Conservation (phyloP, 2,888 invertebrate genomes). For the Drymonia ruficornis region DNA sequence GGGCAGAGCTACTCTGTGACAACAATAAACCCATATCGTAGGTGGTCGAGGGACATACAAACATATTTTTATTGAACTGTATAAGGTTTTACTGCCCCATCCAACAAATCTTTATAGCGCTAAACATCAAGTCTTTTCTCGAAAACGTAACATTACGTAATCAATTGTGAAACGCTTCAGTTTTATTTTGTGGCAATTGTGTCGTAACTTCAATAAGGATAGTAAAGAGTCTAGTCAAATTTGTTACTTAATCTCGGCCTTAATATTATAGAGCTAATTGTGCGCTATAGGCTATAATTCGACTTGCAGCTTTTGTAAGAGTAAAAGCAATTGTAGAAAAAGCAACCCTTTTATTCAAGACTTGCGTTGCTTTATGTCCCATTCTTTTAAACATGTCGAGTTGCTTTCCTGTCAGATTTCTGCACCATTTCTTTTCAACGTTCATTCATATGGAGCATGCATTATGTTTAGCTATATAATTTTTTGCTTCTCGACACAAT, state of each 20-base stretch:
- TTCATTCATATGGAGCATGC: conserved; percentile 24
- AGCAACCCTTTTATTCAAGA: conserved; percentile 38
- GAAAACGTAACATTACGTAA: conserved; percentile 48
- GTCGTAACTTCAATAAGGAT: conserved; percentile 35
- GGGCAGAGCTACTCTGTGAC: conserved; percentile 49
- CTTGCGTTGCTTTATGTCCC: conserved; percentile 45
- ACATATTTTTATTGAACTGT: conserved; percentile 73
- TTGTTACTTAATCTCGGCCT: conserved; percentile 26
- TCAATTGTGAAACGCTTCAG: conserved; percentile 49
- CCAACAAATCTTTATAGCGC: conserved; percentile 60
- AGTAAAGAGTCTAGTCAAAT: conserved; percentile 17
- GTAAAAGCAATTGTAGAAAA: conserved; percentile 31
- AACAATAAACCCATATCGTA: conserved; percentile 66
- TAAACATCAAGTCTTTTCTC: conserved; percentile 52
- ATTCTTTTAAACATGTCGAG: conserved; percentile 35
- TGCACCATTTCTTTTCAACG: conserved; percentile 24
- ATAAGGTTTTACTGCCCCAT: conserved; percentile 70
- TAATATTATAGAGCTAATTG: neutral
- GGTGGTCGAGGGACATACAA: conserved; percentile 66
- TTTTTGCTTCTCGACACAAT: conserved; percentile 19
- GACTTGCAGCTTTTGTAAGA: conserved; percentile 18
- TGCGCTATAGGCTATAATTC: neutral
- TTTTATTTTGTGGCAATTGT: conserved; percentile 44
- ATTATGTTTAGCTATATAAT: conserved; percentile 10
- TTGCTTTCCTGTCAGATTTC: conserved; percentile 21